Base-by-base conservation (phyloP, 2,888 invertebrate genomes). In the Corythucha ciliata region DNA sequence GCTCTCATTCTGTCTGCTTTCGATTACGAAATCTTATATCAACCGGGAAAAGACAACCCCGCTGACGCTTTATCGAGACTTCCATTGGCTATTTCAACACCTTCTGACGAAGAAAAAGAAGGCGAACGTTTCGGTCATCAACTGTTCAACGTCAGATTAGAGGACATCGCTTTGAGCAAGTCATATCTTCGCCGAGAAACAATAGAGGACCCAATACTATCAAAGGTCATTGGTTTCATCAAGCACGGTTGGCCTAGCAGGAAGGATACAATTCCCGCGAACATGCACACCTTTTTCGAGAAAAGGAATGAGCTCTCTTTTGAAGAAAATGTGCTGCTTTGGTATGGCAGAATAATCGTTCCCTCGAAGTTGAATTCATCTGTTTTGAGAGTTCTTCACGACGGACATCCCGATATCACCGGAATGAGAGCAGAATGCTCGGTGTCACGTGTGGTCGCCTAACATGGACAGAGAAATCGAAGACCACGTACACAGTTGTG, bases 381-480 rank as follows among this genome's bases (percentile, higher is more conserved):
- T 1, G 34, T 54, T 12, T 22, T 56, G 16, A 25, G 37, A 14
- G 37, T 39, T 10, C 25, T 54, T 14, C 53, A 56, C 22, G 26
- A 48, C 10, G 49, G 46, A 1, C 59, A 62, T 34, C 45, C 58
- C 7, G 59, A 58, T 1, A 54, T 62, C 7, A 57, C 56, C 8
- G 40, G 40, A n/a, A 40, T 40, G 40, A n/a, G 20, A 6, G 18
- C 18, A 8, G 18, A 14, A 44, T n/a, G 44, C 27, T 12, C 10
- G 44, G 16, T 27, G 25, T 44, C 44, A 44, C 2, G 26, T 25
- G 8, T 44, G 27, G 25, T 44, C 27, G 44, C 44, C 44, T n/a
- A 44, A 44, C 3, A 24, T 44, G 27, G 44, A 44, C 4, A 7
- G 16, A 44, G 44, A 25, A 12, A 44, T 44, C 12, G 27, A 44